Percentiles rank a stretch among this genome's conserved stretches.
phyloP scores from a whole-genome alignment of 2,888 invertebrate genomes.

The Ferdinandea cuprea region DNA sequence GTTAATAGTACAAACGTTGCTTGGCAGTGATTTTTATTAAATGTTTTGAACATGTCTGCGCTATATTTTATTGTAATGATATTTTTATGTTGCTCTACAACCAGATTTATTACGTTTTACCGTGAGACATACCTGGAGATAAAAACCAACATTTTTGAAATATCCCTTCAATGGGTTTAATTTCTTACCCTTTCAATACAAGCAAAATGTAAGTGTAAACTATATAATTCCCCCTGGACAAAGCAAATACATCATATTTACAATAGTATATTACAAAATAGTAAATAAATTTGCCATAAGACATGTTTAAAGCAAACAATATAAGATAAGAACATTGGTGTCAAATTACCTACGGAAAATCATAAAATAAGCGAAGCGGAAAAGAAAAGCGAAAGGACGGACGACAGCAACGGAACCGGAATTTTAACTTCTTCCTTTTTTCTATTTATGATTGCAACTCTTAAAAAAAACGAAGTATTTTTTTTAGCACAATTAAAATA shows the following conservation, averaged over 20 bases:
- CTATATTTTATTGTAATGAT: too few species aligned
- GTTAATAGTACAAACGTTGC: too few species aligned
- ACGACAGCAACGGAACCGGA: constrained; percentile 7
- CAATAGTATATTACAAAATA: constrained; percentile 29
- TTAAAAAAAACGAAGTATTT: constrained; percentile 4
- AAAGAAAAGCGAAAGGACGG: constrained; percentile 25
- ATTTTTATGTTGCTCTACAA: too few species aligned
- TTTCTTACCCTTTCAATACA: background rate
- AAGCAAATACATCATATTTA: constrained; percentile 29
- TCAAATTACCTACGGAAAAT: constrained; percentile 23
- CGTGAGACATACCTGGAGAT: background rate
- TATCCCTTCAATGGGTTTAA: background rate
- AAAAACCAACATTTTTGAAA: background rate
- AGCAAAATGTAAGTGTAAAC: constrained; percentile 7
- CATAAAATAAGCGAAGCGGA: background rate
- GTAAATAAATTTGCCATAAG: constrained; percentile 47
- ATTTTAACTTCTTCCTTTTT: background rate
- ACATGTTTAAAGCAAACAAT: constrained; percentile 51
- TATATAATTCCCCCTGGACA: constrained; percentile 6
- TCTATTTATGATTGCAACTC: background rate
- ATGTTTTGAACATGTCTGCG: too few species aligned
- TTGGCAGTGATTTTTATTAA: too few species aligned
- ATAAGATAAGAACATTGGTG: constrained; percentile 10
- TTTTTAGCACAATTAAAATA: constrained; percentile 28
- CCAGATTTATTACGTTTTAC: background rate